These are phyloP conservation scores for Penaeus monodon DNA, from an alignment of 2,888 invertebrate species.

Conservation along the genomic window DNA sequence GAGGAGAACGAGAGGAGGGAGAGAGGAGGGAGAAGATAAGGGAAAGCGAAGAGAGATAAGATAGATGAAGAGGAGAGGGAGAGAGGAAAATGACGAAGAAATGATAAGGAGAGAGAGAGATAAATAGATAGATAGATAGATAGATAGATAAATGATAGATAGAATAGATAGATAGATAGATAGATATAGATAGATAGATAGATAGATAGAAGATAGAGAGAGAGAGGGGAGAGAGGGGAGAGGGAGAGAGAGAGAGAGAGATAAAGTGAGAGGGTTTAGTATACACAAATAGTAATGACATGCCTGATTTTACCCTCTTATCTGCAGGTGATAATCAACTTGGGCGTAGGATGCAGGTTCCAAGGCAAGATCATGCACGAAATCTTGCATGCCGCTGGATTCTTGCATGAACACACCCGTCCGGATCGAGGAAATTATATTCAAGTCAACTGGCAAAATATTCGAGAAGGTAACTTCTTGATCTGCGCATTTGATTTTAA, in stretches of 20 bases:
- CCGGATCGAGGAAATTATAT: not conserved
- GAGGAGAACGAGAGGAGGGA: too few relatives aligned
- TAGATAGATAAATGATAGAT: too few relatives aligned
- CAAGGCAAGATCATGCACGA: not conserved
- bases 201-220: not conserved
- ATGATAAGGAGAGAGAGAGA: too few relatives aligned
- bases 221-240: not conserved
- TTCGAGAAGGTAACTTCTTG: not conserved
- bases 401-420: too few relatives aligned
- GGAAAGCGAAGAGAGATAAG: too few relatives aligned
- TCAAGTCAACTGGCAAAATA: not conserved
- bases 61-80: too few relatives aligned
- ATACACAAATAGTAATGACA: too few relatives aligned
- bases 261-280: not conserved
- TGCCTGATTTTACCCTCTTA: too few relatives aligned
- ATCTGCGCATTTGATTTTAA: not conserved
- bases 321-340: not conserved
- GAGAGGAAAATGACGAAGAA: too few relatives aligned
- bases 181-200: not conserved
- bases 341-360: not conserved
- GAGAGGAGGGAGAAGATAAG: too few relatives aligned
- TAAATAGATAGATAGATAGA: too few relatives aligned
- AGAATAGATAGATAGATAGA: too few relatives aligned
- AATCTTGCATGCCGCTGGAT: not conserved
- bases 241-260: slow-evolving; percentile 21